Base-by-base conservation (phyloP, 1,140 invertebrate species). In the Glomeris maerens region DNA sequence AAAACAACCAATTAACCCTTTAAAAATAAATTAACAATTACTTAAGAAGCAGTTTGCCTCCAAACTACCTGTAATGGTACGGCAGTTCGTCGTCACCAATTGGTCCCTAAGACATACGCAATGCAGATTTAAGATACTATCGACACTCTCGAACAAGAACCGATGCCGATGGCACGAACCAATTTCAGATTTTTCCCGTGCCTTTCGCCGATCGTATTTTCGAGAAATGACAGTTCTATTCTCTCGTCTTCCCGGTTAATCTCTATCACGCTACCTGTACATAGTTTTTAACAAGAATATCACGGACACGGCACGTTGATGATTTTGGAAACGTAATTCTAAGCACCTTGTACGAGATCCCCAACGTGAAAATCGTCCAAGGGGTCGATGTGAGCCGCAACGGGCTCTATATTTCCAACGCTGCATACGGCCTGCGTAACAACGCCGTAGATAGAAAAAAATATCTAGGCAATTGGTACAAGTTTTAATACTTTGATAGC, bases 41-140 rank as follows among this genome's bases (percentile, higher is more conserved):
- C 55, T 74, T 77, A 78, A n/a, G n/a, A n/a, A n/a, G n/a, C n/a
- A n/a, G n/a, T n/a, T n/a, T n/a, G n/a, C n/a, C n/a, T n/a, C n/a
- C n/a, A n/a, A n/a, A n/a, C n/a, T 80, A 92, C 88, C 84, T 84
- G 74, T 85, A 92, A 58, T 81, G 75, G 48, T 81, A 74, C 20
- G 87, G 87, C 58, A 91, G 80, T 65, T 91, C 85, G 52, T 85
- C 80, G 27, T 78, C 75, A 72, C 78, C 80, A 62, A 91, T 82
- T 47, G 90, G 74, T 57, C 88, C 89, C 60, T 91, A 75, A 22
- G 63, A 64, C 44, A 46, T 52, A 22, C 7, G 17, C 4, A 23
- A 49, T 45, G 44, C 14, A 5, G 10, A 17, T 50, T 13, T 17
- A 39, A 10, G 20, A 50, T 27, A 21, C 46, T 10, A 10, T 13